A percentile compares a stretch with the other conserved stretches of the same genome.
These are phyloP conservation scores for Drosophila mauritiana DNA, from an alignment of 1,140 invertebrate species.

Conservation along the genomic window DNA sequence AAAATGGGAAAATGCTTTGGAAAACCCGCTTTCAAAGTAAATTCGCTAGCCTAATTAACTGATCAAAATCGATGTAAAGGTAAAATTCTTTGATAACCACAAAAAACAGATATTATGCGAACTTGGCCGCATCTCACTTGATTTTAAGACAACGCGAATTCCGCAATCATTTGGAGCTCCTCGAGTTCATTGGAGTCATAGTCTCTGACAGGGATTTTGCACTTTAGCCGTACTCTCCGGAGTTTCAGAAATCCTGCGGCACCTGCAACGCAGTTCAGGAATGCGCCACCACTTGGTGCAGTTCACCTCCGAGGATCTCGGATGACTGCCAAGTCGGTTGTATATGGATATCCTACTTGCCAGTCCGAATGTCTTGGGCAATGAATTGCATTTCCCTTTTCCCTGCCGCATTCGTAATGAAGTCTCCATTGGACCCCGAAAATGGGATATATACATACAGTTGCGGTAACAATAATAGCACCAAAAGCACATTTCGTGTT, in stretches of 20 bases:
- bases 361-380: slow-evolving; percentile 43
- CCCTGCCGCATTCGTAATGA: slow-evolving; percentile 62
- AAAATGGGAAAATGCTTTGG: not conserved
- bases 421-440: slow-evolving; percentile 34
- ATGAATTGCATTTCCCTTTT: slow-evolving; percentile 57
- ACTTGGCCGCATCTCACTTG: too few relatives aligned
- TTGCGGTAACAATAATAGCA: too few relatives aligned
- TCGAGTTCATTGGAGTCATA: not conserved
- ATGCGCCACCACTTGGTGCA: slow-evolving; percentile 7
- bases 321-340: slow-evolving; percentile 1
- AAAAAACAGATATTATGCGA: too few relatives aligned
- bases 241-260: not conserved
- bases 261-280: not conserved
- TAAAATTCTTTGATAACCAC: too few relatives aligned
- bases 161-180: not conserved
- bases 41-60: not conserved
- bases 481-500: too few relatives aligned
- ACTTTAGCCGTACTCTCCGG: not conserved
- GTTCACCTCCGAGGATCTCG: slow-evolving; percentile 3
- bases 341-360: not conserved
- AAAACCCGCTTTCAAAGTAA: slow-evolving; percentile 13
- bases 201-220: not conserved
- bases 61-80: too few relatives aligned
- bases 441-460: slow-evolving; percentile 14
- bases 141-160: not conserved